These are phyloP conservation scores for Parascotia fuliginaria DNA, from an alignment of 2,888 invertebrate genomes.

Conservation along the genomic window DNA sequence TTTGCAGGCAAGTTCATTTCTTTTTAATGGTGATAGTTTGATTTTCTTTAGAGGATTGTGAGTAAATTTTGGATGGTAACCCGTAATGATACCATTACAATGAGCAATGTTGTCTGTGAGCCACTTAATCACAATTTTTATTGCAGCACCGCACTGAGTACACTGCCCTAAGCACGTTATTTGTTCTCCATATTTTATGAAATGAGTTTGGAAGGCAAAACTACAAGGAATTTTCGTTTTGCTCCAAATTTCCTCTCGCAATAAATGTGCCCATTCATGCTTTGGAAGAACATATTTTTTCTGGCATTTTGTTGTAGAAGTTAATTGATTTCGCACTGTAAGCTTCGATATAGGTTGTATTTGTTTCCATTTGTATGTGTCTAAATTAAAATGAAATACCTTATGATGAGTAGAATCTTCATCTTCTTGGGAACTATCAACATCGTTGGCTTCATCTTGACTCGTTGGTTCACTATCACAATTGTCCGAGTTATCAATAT, in stretches of 20 bases:
- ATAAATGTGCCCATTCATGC: conserved; percentile 2
- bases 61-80: not conserved
- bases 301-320: not conserved
- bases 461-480: not conserved
- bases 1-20: not conserved
- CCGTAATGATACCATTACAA: conserved; percentile 1
- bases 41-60: conserved; percentile 1
- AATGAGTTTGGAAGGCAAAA: conserved; percentile 2
- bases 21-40: conserved; percentile 1
- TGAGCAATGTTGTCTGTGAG: conserved; percentile 4
- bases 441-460: not conserved
- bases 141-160: not conserved
- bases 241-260: not conserved
- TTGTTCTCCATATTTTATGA: not conserved
- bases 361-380: conserved; percentile 4
- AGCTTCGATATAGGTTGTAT: conserved; percentile 6
- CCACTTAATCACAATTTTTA: not conserved
- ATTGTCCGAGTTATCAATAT: not conserved
- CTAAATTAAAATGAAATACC: conserved; percentile 1
- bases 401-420: not conserved
- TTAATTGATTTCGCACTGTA: conserved; percentile 3
- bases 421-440: not conserved
- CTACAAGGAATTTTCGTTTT: conserved; percentile 4
- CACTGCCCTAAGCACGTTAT: not conserved
- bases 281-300: not conserved